Evolutionary conservation across 2,888 invertebrate genomes (phyloP), one percentile per base, ranked within the genome.

Genomic region (Dascillus cervinus): DNA sequence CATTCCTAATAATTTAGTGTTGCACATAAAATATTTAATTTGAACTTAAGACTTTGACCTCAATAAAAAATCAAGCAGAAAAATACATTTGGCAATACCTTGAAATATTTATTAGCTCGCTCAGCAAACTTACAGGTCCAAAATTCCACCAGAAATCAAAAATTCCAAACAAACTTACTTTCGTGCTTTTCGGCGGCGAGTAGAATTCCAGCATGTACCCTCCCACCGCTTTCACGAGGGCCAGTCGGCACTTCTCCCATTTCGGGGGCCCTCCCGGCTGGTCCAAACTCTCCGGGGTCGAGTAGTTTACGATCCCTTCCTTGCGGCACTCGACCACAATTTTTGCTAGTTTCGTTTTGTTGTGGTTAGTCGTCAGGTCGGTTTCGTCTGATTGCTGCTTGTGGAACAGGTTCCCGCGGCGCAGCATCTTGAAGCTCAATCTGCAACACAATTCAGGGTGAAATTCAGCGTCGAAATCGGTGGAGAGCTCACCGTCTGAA

Each of bases 201-300:
- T 92, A 96, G 64, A 96, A 94, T 62, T 96, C 95, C 34, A 97
- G 67, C 79, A 90, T 90, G 54, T 90, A 92, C 21, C 95, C 95
- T 32, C 89, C 92, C 12, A 86, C 87, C 12, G 92, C 90, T 65
- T 91, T 91, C 4, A 95, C 86, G 32, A 97, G 68, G 1, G 88
- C 88, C 47, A 96, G 66, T 49, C 91, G 77, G 60, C 94, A 94
- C 62, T 83, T 86, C 60, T 94, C 94, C 94, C 95, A 96, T 63
- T 89, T 90, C 37, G 85, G 86, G 13, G 88, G 83, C 9, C 86
- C 86, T 4, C 79, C 77, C 0, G 79, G 79, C 55, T 79, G 80
- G 64, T 92, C 92, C 32, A 87, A 66, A 60, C 91, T 90, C 58
- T 95, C 94, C 1, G 91, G 91, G 34, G 88, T 86, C 46, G 95